phyloP scores from a whole-genome alignment of 2,888 invertebrate species.

The Achlya flavicornis region DNA sequence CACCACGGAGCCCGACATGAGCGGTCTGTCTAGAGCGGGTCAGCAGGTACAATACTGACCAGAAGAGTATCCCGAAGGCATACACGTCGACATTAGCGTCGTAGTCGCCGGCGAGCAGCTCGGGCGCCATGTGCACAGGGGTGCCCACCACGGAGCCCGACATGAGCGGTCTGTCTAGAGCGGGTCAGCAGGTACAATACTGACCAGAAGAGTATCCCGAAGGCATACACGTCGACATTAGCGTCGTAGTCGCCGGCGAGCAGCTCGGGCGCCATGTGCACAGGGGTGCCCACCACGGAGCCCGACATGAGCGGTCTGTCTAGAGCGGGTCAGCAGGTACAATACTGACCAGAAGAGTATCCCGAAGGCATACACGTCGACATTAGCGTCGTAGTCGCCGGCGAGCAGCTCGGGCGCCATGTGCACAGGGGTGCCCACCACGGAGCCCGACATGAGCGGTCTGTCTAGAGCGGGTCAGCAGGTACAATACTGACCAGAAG shows the following conservation, averaged over 20 bases:
- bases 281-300: constrained; percentile 94
- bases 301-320: constrained; percentile 90
- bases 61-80: constrained; percentile 94
- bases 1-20: constrained; percentile 95
- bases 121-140: constrained; percentile 96
- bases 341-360: constrained; percentile 89
- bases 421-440: constrained; percentile 94
- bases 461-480: no score
- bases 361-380: constrained; percentile 95
- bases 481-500: constrained; percentile 85
- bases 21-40: constrained; percentile 61
- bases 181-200: no score
- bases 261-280: constrained; percentile 96
- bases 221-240: constrained; percentile 94
- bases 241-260: constrained; percentile 91
- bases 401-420: constrained; percentile 95
- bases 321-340: no score
- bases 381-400: constrained; percentile 91
- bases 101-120: constrained; percentile 91
- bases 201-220: constrained; percentile 93
- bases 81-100: constrained; percentile 94
- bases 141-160: constrained; percentile 94
- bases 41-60: constrained; percentile 69
- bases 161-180: no score
- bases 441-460: constrained; percentile 93